phyloP scores from a whole-genome alignment of 2,888 invertebrate genomes.

The Ceratothoa steindachneri region DNA sequence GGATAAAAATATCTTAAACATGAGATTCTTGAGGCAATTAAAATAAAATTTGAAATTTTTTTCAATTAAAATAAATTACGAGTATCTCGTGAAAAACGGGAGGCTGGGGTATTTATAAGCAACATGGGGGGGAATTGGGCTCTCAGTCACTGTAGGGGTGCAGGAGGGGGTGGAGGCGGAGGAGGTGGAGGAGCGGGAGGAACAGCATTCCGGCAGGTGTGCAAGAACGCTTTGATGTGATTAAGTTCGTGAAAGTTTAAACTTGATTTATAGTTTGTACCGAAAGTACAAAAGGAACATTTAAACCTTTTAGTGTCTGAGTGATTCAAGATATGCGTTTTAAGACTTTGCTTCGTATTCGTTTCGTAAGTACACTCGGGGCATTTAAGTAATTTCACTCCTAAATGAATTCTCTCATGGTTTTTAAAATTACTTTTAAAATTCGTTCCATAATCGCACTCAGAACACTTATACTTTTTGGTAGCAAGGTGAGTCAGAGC shows the following conservation, averaged over 20 bases:
- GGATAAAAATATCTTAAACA: too few species aligned
- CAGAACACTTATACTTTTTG: neutral
- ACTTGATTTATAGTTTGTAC: slow-evolving; percentile 5
- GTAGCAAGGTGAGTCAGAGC: neutral
- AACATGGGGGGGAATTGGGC: too few species aligned
- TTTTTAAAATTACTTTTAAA: slow-evolving; percentile 12
- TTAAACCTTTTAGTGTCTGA: neutral
- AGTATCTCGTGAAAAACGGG: too few species aligned
- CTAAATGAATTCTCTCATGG: neutral
- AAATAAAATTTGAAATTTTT: too few species aligned
- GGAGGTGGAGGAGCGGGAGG: too few species aligned
- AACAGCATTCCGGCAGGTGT: neutral
- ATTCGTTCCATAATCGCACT: slow-evolving; percentile 1
- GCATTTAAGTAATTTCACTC: neutral
- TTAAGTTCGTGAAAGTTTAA: neutral
- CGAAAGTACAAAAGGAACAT: neutral
- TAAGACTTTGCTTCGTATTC: neutral
- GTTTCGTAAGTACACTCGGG: slow-evolving; percentile 3
- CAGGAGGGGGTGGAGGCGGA: too few species aligned
- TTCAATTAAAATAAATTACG: too few species aligned
- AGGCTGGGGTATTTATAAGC: too few species aligned
- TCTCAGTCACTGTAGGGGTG: too few species aligned
- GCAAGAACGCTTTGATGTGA: neutral
- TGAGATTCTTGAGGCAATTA: too few species aligned
- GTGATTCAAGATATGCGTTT: neutral